Evolutionary conservation across 1,140 invertebrate species (phyloP), one percentile per base, ranked within the genome.

Genomic region (Drosophila biarmipes): DNA sequence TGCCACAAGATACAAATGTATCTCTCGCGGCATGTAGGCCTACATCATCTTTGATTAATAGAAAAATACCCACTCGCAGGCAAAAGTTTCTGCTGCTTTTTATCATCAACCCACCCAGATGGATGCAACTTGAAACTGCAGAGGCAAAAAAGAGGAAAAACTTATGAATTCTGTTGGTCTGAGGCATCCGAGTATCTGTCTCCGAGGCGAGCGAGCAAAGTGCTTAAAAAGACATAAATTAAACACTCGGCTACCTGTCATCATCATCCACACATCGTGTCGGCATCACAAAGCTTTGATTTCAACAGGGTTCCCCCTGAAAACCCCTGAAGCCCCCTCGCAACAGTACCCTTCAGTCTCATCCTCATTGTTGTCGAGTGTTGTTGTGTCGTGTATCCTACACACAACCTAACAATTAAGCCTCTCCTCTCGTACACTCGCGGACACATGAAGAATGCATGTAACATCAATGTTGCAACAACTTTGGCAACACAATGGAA

Each of bases 151-250:
- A 40, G 10, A 40, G 24, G 24, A 37, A 24, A 55, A 17, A 61
- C 66, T 31, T 56, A 55, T 68, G 45, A 24, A 68, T 68, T 68
- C 49, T 55, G 48, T 35, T 37, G 19, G 7, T 55, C 27, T 24
- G n/a, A 40, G 43, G 38, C n/a, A 58, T 45, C 40, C 45, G 45
- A 61, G 58, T 64, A 40, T 66, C 24, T 62, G 49, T 61, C 63
- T 66, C 68, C 74, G 67, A 57, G 72, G 76, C 78, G 62, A 63
- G 58, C 59, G 15, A 37, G 62, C 38, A 69, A 87, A 89, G 84
- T 89, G 76, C 84, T 89, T 89, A 89, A 89, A 89, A 89, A 84
- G 84, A 89, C 84, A 89, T 89, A 89, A 84, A 89, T 89, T 89
- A 89, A 89, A 89, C 79, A 89, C 85, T 82, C 66, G 74, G 82